Percentiles rank a stretch among this genome's conserved stretches.
These are phyloP conservation scores for Trogon melanurus DNA, from an alignment of 2,113 vertebrate genomes.

Conservation along the genomic window DNA sequence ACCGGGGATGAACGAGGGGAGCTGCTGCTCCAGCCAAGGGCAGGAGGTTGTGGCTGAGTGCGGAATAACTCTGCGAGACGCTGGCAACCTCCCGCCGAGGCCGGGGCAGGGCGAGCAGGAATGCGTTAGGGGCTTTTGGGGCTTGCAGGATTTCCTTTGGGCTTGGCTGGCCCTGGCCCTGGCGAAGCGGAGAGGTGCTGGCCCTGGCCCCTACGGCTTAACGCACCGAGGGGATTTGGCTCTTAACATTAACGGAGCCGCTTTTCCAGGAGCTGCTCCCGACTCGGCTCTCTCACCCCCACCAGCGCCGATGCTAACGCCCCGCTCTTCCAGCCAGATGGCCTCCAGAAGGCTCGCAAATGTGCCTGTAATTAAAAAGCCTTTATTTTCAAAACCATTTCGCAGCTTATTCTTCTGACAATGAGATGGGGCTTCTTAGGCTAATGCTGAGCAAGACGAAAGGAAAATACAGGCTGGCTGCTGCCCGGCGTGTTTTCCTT, in stretches of 20 bases:
- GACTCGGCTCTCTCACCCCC: background rate
- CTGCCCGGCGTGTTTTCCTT: background rate
- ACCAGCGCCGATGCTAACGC: background rate
- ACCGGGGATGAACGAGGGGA: background rate
- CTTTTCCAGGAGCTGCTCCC: background rate
- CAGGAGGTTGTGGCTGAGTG: background rate
- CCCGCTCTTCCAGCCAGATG: slow-evolving; percentile 14
- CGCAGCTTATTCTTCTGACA: background rate
- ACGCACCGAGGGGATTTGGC: background rate
- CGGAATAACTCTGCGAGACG: background rate
- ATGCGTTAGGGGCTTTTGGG: fast-evolving
- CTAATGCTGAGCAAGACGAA: background rate
- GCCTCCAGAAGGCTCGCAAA: slow-evolving; percentile 32
- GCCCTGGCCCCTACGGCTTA: fast-evolving
- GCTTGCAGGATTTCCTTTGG: fast-evolving
- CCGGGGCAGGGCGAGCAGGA: background rate
- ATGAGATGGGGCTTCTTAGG: background rate
- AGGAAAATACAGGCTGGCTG: background rate
- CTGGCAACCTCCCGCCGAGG: background rate
- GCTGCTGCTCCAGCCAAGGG: background rate
- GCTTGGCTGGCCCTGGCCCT: background rate
- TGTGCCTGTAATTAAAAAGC: slow-evolving; percentile 22
- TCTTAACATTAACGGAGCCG: background rate
- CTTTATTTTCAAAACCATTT: slow-evolving; percentile 42
- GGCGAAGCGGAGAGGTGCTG: fast-evolving